phyloP scores from a whole-genome alignment of 2,888 invertebrate species.

The Ectemnius lituratus region DNA sequence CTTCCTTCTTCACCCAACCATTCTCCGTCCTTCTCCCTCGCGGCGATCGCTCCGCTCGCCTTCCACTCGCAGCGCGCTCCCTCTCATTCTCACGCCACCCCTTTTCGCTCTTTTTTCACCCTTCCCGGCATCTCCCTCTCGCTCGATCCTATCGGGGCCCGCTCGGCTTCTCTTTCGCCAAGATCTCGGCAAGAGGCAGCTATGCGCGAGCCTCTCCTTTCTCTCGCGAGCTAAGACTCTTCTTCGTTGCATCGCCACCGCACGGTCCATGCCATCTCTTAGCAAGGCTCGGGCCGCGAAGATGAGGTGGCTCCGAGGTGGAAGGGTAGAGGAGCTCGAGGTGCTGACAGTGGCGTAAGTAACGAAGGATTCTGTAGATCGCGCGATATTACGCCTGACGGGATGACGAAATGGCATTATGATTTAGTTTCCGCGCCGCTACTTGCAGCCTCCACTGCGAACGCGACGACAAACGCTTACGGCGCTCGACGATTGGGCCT shows the following conservation, averaged over 20 bases:
- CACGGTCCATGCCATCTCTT: constrained; percentile 49
- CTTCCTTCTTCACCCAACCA: constrained; percentile 44
- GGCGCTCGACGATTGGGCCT: too few relatives aligned
- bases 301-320: constrained; percentile 55
- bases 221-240: constrained; percentile 15
- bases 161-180: constrained; percentile 16
- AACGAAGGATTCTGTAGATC: constrained; percentile 56
- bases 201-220: constrained; percentile 42
- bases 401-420: constrained; percentile 46
- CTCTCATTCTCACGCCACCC: constrained; percentile 19
- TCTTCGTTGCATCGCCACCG: constrained; percentile 28
- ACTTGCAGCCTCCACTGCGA: too few relatives aligned
- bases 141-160: constrained; percentile 12
- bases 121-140: constrained; percentile 21
- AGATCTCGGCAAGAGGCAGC: constrained; percentile 36
- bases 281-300: constrained; percentile 50
- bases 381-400: constrained; percentile 47
- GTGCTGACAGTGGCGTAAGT: constrained; percentile 61
- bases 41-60: background rate
- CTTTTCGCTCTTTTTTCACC: constrained; percentile 1
- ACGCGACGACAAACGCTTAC: too few relatives aligned
- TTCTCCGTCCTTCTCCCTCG: constrained; percentile 30
- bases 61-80: constrained; percentile 5
- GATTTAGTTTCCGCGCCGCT: constrained; percentile 28
- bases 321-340: constrained; percentile 47